Evolutionary conservation across 2,888 invertebrate genomes (phyloP).

Genomic region (Bugulina stolonifera): DNA sequence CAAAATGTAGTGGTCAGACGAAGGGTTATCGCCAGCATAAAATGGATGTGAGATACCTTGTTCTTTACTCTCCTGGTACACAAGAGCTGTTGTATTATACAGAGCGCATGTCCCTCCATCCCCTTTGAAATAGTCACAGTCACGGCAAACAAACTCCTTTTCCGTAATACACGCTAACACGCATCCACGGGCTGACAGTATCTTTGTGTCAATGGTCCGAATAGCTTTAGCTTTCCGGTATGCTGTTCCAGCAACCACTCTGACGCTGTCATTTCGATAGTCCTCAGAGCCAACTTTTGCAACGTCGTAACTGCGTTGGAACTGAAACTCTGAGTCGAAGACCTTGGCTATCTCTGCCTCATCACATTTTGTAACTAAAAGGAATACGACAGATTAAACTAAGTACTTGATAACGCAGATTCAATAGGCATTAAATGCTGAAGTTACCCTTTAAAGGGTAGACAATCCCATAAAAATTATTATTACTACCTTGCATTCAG

Average conservation of each 20-base stretch:
- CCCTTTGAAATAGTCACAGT: neutral
- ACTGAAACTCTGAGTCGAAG: neutral
- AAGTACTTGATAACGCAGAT: neutral
- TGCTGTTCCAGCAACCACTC: constrained; percentile 1
- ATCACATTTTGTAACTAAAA: constrained; percentile 17
- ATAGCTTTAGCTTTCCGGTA: constrained; percentile 2
- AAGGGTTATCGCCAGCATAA: constrained; percentile 5
- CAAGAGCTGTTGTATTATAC: neutral
- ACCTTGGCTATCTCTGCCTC: neutral
- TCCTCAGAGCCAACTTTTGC: neutral
- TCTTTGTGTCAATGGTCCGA: neutral
- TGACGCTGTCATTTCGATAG: neutral
- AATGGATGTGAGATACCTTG: neutral
- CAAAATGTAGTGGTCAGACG: constrained; percentile 5
- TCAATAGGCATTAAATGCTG: too few species aligned
- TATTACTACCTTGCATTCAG: neutral
- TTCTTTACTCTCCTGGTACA: neutral
- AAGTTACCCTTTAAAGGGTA: too few species aligned
- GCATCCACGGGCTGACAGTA: neutral
- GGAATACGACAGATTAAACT: neutral
- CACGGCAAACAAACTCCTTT: constrained; percentile 21
- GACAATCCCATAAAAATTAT: too few species aligned
- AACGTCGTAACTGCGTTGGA: neutral
- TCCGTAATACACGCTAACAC: constrained; percentile 3
- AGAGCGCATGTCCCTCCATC: constrained; percentile 18